Conservation (phyloP, 2,797 vertebrate genomes). For the Sebastiscus tertius region DNA sequence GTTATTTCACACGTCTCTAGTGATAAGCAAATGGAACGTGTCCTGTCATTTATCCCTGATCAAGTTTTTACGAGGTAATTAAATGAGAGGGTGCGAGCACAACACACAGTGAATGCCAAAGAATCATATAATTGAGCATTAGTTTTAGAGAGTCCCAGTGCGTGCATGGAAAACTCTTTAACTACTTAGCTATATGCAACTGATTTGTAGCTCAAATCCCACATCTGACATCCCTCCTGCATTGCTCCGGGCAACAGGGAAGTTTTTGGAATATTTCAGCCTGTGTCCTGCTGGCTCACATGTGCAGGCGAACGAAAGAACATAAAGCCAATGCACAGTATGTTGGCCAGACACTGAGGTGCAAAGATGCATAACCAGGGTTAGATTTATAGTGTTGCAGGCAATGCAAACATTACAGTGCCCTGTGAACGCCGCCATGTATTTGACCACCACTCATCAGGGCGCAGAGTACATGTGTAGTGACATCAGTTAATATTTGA, state of each 20-base stretch:
- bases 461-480: conserved; percentile 29
- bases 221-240: neutral
- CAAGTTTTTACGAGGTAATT: neutral
- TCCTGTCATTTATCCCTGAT: neutral
- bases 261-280: conserved; percentile 36
- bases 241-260: conserved; percentile 32
- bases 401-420: conserved; percentile 68
- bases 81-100: neutral
- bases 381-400: conserved; percentile 50
- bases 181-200: neutral
- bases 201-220: conserved; percentile 14
- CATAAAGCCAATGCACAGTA: conserved; percentile 24
- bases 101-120: neutral
- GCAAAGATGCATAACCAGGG: conserved; percentile 48
- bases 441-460: conserved; percentile 54
- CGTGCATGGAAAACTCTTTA: neutral
- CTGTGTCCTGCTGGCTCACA: conserved; percentile 20
- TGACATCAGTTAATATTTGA: conserved; percentile 60
- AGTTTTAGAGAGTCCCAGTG: neutral
- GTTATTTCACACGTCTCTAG: neutral
- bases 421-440: conserved; percentile 48
- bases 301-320: conserved; percentile 43
- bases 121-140: neutral
- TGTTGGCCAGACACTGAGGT: conserved; percentile 57
- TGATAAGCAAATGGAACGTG: neutral